Conservation (phyloP, 2,113 vertebrate genomes). For the Tetrao urogallus region DNA sequence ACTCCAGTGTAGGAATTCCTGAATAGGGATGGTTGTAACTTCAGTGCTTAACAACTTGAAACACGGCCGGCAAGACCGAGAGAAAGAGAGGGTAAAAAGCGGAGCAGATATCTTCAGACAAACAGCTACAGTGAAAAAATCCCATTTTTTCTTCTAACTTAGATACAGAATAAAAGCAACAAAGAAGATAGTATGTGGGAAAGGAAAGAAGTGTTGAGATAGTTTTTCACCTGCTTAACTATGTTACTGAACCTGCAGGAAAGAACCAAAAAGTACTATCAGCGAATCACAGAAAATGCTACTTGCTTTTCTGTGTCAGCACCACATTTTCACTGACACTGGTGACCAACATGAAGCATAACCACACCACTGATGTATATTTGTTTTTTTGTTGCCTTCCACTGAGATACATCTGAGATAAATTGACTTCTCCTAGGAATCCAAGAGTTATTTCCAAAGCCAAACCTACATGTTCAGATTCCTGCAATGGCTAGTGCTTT, state of each 20-base stretch:
- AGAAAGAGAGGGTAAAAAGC: neutral
- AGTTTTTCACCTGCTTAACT: neutral
- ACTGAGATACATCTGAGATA: neutral
- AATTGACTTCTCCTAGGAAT: neutral
- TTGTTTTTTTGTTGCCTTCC: neutral
- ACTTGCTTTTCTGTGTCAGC: neutral
- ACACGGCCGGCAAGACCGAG: neutral
- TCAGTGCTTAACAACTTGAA: neutral
- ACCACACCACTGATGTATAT: neutral
- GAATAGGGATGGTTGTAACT: neutral
- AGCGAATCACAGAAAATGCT: neutral
- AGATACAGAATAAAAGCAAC: neutral
- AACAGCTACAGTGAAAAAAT: neutral
- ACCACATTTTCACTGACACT: neutral
- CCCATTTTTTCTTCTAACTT: neutral
- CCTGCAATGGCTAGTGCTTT: neutral
- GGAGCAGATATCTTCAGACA: neutral
- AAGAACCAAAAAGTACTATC: neutral
- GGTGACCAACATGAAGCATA: neutral
- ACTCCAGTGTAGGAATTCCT: neutral
- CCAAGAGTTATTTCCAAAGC: constrained; percentile 21
- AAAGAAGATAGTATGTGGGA: neutral
- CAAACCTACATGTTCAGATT: neutral
- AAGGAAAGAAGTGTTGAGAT: neutral
- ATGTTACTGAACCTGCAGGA: neutral